A percentile compares a stretch with the other conserved stretches of the same genome.
These are phyloP conservation scores for Valencia hispanica DNA, from an alignment of 2,797 vertebrate genomes.

Conservation along the genomic window DNA sequence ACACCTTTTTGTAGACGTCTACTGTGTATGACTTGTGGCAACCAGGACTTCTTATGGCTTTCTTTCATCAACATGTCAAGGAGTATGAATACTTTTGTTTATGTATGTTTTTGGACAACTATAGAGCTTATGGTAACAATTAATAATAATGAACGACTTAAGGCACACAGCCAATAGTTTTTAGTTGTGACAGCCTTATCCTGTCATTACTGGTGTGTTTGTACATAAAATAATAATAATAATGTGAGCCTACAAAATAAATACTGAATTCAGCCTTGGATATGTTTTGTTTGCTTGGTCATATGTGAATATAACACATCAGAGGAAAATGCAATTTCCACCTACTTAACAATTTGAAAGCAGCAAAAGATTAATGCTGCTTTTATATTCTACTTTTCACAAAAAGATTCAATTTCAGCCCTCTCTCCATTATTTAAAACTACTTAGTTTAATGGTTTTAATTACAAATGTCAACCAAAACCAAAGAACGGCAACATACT, in stretches of 20 bases:
- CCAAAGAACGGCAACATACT: constrained; percentile 37
- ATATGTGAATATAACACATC: background rate
- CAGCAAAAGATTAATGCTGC: constrained; percentile 18
- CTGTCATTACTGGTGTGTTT: background rate
- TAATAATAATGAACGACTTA: background rate
- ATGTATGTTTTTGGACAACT: background rate
- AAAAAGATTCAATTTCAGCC: constrained; percentile 13
- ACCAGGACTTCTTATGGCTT: background rate
- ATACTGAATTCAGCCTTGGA: background rate
- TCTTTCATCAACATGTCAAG: background rate
- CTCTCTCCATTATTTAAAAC: constrained; percentile 20
- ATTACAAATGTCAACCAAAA: constrained; percentile 20
- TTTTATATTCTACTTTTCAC: constrained; percentile 26
- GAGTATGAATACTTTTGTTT: background rate
- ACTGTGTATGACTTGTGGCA: background rate
- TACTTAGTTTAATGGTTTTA: constrained; percentile 14
- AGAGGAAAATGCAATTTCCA: constrained; percentile 21
- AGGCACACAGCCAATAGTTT: too few relatives aligned
- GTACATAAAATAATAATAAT: background rate
- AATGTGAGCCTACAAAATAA: background rate
- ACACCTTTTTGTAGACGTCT: background rate
- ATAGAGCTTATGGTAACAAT: background rate
- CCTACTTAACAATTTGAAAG: constrained; percentile 6
- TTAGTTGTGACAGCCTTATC: background rate
- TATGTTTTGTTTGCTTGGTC: background rate